Percentiles rank a stretch among this genome's conserved stretches.
Conservation (phyloP, 2,797 vertebrate genomes). For the Hyperoplus immaculatus region DNA sequence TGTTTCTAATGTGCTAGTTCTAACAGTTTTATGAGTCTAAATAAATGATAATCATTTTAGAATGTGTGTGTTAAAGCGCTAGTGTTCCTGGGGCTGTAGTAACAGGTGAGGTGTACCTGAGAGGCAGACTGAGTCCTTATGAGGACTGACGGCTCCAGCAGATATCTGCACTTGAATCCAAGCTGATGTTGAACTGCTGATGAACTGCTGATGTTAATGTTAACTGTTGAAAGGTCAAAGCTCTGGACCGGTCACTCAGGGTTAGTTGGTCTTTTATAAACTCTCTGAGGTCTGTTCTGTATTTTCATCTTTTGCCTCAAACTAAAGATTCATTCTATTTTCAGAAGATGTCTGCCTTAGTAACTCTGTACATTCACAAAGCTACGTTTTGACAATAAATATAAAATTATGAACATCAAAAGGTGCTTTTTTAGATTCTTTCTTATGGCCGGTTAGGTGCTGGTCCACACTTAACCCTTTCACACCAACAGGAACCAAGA, state of each 20-base stretch:
- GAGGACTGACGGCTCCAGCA: background rate
- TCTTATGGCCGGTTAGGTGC: background rate
- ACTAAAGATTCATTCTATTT: slow-evolving; percentile 13
- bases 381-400: slow-evolving; percentile 39
- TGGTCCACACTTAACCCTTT: too few relatives aligned
- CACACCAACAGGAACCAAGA: too few relatives aligned
- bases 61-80: background rate
- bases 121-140: background rate
- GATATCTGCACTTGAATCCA: background rate
- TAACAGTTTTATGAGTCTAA: background rate
- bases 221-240: background rate
- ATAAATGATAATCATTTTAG: background rate
- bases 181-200: background rate
- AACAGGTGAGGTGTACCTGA: too few relatives aligned
- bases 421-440: background rate
- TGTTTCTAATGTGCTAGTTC: background rate
- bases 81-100: too few relatives aligned
- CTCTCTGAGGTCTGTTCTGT: slow-evolving; percentile 11
- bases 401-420: slow-evolving; percentile 16
- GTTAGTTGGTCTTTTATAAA: background rate
- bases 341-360: slow-evolving; percentile 40
- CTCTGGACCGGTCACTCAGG: background rate
- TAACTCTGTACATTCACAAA: slow-evolving; percentile 24
- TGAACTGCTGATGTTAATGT: background rate
- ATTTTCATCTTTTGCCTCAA: slow-evolving; percentile 21